These are phyloP conservation scores for Sterrhoptilus dennistouni DNA, from an alignment of 2,113 vertebrate species.

Conservation along the genomic window DNA sequence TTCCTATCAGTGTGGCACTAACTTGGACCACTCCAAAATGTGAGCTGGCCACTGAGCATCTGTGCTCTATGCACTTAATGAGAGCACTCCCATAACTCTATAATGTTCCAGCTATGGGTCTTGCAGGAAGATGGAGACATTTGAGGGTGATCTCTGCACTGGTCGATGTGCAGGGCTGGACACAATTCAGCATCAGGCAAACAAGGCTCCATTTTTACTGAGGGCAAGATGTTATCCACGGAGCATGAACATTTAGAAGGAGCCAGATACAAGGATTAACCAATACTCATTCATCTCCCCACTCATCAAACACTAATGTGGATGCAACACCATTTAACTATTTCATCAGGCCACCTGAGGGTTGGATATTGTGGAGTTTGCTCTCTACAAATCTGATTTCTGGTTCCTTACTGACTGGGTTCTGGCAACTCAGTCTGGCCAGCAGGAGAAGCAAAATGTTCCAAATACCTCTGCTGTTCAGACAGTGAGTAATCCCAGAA, in stretches of 20 bases:
- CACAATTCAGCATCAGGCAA: not conserved
- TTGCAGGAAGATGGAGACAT: not conserved
- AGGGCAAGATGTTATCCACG: not conserved
- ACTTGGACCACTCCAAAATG: not conserved
- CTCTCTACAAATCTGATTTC: not conserved
- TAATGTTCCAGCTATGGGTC: not conserved
- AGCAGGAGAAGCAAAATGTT: not conserved
- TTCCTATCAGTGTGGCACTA: not conserved
- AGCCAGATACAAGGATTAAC: not conserved
- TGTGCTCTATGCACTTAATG: accelerated
- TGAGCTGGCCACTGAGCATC: not conserved
- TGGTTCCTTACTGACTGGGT: not conserved
- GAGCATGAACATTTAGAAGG: not conserved
- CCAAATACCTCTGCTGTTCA: not conserved
- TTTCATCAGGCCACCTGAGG: not conserved
- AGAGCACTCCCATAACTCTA: accelerated
- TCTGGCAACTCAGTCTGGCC: not conserved
- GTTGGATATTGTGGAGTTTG: not conserved
- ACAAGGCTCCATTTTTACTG: not conserved
- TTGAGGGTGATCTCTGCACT: not conserved
- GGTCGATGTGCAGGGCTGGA: not conserved
- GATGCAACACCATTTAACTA: not conserved
- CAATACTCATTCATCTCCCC: not conserved
- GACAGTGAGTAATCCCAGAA: not conserved
- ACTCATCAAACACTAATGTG: not conserved